Conservation (phyloP, 2,113 vertebrate species). For the Ginglymostoma cirratum region DNA sequence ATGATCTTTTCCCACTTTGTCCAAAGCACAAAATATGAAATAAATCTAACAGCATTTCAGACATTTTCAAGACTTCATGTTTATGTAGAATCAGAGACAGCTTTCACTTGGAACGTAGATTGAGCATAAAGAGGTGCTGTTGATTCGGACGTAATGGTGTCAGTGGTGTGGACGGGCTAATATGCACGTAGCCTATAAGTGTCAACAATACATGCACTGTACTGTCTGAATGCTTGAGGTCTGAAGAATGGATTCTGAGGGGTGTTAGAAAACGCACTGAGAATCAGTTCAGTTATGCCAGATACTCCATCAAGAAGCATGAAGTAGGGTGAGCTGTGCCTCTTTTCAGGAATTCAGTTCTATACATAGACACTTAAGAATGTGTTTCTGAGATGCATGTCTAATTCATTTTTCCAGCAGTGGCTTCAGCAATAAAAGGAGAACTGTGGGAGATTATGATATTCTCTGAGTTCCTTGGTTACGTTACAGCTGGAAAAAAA, state of each 20-base stretch:
- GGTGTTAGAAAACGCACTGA: background rate
- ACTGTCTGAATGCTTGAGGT: background rate
- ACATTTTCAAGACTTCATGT: background rate
- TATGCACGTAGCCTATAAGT: background rate
- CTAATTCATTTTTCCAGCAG: background rate
- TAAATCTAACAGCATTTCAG: background rate
- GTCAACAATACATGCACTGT: background rate
- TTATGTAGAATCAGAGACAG: background rate
- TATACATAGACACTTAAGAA: background rate
- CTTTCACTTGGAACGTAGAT: background rate
- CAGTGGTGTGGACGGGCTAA: background rate
- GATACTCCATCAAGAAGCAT: background rate
- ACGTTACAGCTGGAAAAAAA: background rate
- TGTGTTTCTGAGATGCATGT: background rate
- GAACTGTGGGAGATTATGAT: background rate
- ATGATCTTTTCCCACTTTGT: background rate
- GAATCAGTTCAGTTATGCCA: background rate
- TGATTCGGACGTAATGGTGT: background rate
- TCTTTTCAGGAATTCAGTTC: background rate
- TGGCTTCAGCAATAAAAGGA: background rate
- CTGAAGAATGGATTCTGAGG: conserved; percentile 20
- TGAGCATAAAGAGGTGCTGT: conserved; percentile 6
- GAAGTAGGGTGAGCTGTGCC: background rate
- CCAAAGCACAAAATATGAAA: background rate
- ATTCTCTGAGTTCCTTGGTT: background rate